These are phyloP conservation scores for Cherax destructor DNA, from an alignment of 1,140 invertebrate genomes.

Conservation along the genomic window DNA sequence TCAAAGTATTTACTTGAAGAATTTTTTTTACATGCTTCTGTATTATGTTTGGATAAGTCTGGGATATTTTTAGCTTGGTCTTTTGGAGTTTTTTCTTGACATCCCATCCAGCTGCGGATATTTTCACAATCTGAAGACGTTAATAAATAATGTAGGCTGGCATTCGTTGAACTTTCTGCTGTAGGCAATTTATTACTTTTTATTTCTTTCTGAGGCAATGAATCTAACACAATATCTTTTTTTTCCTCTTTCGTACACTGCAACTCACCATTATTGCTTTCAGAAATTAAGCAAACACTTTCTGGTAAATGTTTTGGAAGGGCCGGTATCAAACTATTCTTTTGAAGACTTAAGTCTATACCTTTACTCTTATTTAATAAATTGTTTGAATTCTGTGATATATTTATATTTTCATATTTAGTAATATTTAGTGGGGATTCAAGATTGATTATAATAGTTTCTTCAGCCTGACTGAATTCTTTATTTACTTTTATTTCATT, in stretches of 20 bases:
- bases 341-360: background rate
- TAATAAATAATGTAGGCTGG: background rate
- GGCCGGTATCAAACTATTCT: background rate
- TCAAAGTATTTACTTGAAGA: slow-evolving; percentile 45
- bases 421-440: background rate
- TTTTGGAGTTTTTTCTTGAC: background rate
- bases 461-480: background rate
- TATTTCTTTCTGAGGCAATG: background rate
- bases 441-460: background rate
- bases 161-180: background rate
- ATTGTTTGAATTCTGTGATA: background rate
- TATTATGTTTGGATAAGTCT: background rate
- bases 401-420: background rate
- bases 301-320: background rate
- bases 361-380: background rate
- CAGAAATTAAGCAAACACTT: background rate
- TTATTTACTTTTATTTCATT: background rate
- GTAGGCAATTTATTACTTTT: background rate
- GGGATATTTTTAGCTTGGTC: background rate
- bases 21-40: background rate
- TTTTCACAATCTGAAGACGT: background rate
- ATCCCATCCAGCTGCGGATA: slow-evolving; percentile 47
- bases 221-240: background rate
- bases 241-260: background rate
- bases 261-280: background rate